Conservation (phyloP, 1,140 invertebrate genomes). For the Euwallacea similis region DNA sequence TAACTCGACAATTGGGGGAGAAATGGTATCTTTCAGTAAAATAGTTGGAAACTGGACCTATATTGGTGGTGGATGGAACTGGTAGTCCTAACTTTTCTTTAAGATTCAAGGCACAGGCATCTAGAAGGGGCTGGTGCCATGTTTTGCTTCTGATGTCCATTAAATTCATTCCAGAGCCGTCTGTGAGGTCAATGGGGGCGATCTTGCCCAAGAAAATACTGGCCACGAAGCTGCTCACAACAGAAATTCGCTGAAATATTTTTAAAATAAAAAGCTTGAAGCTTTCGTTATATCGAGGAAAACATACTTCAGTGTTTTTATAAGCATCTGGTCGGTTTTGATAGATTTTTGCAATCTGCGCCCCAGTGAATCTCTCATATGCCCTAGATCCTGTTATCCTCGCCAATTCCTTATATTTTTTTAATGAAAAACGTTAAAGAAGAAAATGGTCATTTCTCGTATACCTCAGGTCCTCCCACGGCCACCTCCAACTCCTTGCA, state of each 20-base stretch:
- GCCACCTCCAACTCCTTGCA: constrained; percentile 78
- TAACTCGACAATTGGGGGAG: constrained; percentile 72
- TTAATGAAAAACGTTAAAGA: not conserved
- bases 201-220: constrained; percentile 88
- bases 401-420: constrained; percentile 66
- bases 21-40: constrained; percentile 87
- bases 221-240: constrained; percentile 90
- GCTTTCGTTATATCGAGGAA: no score
- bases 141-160: constrained; percentile 79
- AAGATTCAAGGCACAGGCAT: constrained; percentile 73
- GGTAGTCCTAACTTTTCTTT: constrained; percentile 70
- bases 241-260: constrained; percentile 76
- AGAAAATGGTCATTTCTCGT: not conserved
- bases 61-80: constrained; percentile 66
- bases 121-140: constrained; percentile 76
- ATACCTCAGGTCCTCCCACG: constrained; percentile 76
- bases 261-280: constrained; percentile 1
- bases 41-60: constrained; percentile 77
- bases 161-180: constrained; percentile 97
- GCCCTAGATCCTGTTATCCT: constrained; percentile 88
- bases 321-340: constrained; percentile 74
- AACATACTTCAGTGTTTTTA: constrained; percentile 72
- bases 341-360: constrained; percentile 89
- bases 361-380: constrained; percentile 91
- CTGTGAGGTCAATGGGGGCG: constrained; percentile 87